Conservation (phyloP, 2,888 invertebrate genomes). For the Monochamus alternatus region DNA sequence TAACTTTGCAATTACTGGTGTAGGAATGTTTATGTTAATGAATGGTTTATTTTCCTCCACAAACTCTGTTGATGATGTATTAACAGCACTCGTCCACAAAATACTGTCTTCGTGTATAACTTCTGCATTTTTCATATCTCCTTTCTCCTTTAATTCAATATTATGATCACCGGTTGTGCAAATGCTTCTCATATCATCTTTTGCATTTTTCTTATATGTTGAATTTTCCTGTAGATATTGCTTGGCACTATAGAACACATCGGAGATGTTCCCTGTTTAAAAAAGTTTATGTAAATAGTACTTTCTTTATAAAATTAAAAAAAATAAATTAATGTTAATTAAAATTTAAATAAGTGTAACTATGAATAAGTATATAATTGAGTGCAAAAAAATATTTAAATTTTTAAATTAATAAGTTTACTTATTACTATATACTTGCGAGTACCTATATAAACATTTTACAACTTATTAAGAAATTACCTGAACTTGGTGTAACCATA, state of each 20-base stretch:
- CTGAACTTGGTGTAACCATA: constrained; percentile 17
- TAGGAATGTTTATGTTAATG: constrained; percentile 6
- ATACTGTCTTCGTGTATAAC: constrained; percentile 37
- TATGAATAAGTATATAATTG: too few relatives aligned
- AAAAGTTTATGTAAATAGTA: neutral
- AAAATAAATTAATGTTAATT: too few relatives aligned
- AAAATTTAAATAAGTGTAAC: too few relatives aligned
- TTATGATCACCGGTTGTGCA: neutral
- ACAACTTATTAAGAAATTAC: constrained; percentile 5
- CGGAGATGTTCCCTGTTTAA: constrained; percentile 11
- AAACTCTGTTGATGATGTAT: constrained; percentile 34
- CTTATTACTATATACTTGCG: too few relatives aligned
- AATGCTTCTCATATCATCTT: constrained; percentile 13
- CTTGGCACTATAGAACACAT: constrained; percentile 27
- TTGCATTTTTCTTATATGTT: neutral
- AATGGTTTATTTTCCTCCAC: constrained; percentile 5
- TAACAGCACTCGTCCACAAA: constrained; percentile 46
- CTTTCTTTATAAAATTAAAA: too few relatives aligned
- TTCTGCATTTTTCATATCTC: constrained; percentile 8
- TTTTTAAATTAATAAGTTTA: too few relatives aligned
- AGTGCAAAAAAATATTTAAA: too few relatives aligned
- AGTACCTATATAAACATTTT: neutral
- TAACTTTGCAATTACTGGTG: constrained; percentile 33
- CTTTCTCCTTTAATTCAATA: neutral
- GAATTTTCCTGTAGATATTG: constrained; percentile 16